Evolutionary conservation across 2,888 invertebrate species (phyloP).

Genomic region (Drosophila anomalata): DNA sequence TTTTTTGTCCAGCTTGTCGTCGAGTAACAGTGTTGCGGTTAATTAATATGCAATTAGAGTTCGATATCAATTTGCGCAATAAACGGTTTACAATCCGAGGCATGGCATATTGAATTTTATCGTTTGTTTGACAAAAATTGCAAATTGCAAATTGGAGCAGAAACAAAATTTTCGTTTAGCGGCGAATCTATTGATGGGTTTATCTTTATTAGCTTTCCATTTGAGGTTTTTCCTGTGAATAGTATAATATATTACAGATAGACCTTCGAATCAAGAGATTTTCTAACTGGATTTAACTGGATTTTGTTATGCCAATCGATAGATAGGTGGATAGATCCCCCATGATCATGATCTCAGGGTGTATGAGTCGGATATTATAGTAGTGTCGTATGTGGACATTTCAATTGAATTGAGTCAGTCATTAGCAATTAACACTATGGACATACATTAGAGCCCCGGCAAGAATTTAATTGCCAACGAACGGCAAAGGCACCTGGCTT

Average conservation of each 20-base stretch:
- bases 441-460: constrained; percentile 38
- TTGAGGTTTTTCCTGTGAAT: constrained; percentile 3
- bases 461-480: constrained; percentile 34
- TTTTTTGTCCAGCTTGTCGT: constrained; percentile 22
- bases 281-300: constrained; percentile 32
- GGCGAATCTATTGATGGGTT: neutral
- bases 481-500: constrained; percentile 25
- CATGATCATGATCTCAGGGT: constrained; percentile 3
- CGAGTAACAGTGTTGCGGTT: constrained; percentile 24
- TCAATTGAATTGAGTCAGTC: constrained; percentile 43
- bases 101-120: constrained; percentile 10
- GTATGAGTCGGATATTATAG: constrained; percentile 40
- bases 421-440: constrained; percentile 48
- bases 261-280: constrained; percentile 8
- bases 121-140: constrained; percentile 27
- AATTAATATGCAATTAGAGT: constrained; percentile 67
- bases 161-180: neutral
- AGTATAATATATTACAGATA: neutral
- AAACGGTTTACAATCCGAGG: constrained; percentile 15
- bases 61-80: constrained; percentile 47
- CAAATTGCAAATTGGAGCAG: constrained; percentile 21
- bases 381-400: constrained; percentile 10
- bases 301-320: constrained; percentile 7
- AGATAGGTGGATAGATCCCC: too few relatives aligned
- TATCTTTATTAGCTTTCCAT: constrained; percentile 4